Base-by-base conservation (phyloP, 2,888 invertebrate genomes). In the Drosophila paracracens region DNA sequence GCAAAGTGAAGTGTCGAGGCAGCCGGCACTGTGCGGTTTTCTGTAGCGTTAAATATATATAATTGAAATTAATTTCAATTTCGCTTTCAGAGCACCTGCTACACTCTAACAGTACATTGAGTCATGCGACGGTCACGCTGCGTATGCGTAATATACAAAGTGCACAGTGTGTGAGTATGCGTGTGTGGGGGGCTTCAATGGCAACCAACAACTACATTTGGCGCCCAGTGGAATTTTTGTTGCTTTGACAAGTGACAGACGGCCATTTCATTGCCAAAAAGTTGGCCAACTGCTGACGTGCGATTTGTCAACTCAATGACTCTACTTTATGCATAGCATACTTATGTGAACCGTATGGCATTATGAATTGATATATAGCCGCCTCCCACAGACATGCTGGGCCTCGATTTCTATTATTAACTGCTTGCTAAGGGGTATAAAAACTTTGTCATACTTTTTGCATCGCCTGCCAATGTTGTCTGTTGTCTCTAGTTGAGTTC, bases 341-440 rank as follows among this genome's bases (percentile, higher is more conserved):
- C 63, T 70, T 71, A 70, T 70, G 50, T 74, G 62, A 59, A 36
- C 27, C 31, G 31, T 31, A 18, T 51, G 67, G 64, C 35, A 59
- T 68, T 80, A 73, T 76, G 59, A 53, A 60, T 79, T 84, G 83
- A 91, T 91, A 88, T 88, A 91, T 81, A 27, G 61, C 33, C 73
- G 61, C 73, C 53, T 43, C 50, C 21, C 65, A 53, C n/a, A 79
- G 75, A 81, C 74, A 63, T 65, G 54, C 38, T 57, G 59, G 43
- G n/a, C 58, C 66, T 53, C 59, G 36, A 53, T 60, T 43, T 69
- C 43, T 67, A 67, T 69, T 59, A 56, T 56, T 82, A 74, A 63
- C 48, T 31, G 16, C 13, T 29, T 1, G 21, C 10, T 25, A 31
- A 29, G n/a, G 25, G 82, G 57, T 11, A 48, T 77, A 18, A 38